Base-by-base conservation (phyloP, 1,140 invertebrate species). In the Papilio helenus region DNA sequence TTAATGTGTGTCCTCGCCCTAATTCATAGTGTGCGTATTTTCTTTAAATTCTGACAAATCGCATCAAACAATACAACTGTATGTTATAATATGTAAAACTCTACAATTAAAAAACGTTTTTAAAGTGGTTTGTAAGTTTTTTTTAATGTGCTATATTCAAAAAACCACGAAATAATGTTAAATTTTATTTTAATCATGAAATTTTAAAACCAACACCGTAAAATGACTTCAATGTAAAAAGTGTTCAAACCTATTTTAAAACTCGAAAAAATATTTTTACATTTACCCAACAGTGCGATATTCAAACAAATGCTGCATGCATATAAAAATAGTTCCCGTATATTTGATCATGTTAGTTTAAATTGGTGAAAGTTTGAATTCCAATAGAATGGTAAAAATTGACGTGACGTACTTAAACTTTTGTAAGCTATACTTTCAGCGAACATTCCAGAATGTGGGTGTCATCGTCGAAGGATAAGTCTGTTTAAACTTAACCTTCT, bases 341-440 rank as follows among this genome's bases (percentile, higher is more conserved):
- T 23, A 4, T 23, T 20, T 58, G 55, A 58, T 7, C 20, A 58
- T 58, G 55, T 58, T 58, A 58, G 18, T 58, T 58, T 58, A 58
- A 23, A 58, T 58, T 58, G 55, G 55, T 58, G 10, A 10, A 58
- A 58, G n/a, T 58, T 58, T 58, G 55, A 58, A 58, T 23, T 23
- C 55, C n/a, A 58, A 58, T 8, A 58, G n/a, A 58, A 58, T 9
- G 55, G n/a, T 58, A 1, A 58, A 58, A 58, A 58, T 4, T 7
- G 16, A 49, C 46, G 3, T 49, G 46, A 3, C 18, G 18, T 49
- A 4, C 0, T 18, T 5, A 23, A 7, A n/a, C 8, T 55, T 55
- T 55, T 55, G n/a, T 55, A 55, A 55, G n/a, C 20, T 58, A 58
- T 18, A 58, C 23, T 58, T 58, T 58, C 51, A 55, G n/a, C 51